phyloP scores from a whole-genome alignment of 2,113 vertebrate species.

The Lagopus leucura region DNA sequence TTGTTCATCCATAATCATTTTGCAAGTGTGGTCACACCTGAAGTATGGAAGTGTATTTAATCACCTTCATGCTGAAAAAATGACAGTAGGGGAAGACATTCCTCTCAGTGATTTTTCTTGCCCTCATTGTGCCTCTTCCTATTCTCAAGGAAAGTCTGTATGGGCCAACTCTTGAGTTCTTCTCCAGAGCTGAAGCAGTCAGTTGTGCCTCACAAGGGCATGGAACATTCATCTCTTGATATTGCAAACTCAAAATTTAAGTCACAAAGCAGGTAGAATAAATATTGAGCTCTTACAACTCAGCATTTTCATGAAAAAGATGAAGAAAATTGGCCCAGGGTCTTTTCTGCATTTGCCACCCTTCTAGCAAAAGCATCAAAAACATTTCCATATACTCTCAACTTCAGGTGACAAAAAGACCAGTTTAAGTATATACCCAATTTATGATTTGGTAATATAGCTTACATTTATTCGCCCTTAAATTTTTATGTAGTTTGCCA shows the following conservation, averaged over 20 bases:
- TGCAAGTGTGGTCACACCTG: not conserved
- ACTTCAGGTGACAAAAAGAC: not conserved
- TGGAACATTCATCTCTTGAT: not conserved
- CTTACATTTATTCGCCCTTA: not conserved
- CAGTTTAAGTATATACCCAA: not conserved
- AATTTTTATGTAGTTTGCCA: not conserved
- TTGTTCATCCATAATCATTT: not conserved
- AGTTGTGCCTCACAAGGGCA: fast-evolving
- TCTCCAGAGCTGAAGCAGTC: fast-evolving
- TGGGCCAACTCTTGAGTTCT: not conserved
- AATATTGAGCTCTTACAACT: not conserved
- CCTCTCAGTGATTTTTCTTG: not conserved
- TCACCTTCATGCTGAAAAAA: not conserved
- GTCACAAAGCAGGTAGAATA: not conserved
- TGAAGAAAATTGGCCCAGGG: not conserved
- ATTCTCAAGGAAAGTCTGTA: not conserved
- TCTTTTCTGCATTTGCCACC: not conserved
- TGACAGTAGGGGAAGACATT: not conserved
- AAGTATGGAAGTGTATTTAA: not conserved
- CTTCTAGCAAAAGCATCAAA: not conserved
- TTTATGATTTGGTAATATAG: not conserved
- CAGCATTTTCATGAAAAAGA: not conserved
- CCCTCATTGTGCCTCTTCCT: not conserved
- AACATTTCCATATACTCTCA: not conserved
- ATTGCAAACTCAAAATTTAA: not conserved